phyloP scores from a whole-genome alignment of 2,113 vertebrate genomes.

The Festucalex cinctus region DNA sequence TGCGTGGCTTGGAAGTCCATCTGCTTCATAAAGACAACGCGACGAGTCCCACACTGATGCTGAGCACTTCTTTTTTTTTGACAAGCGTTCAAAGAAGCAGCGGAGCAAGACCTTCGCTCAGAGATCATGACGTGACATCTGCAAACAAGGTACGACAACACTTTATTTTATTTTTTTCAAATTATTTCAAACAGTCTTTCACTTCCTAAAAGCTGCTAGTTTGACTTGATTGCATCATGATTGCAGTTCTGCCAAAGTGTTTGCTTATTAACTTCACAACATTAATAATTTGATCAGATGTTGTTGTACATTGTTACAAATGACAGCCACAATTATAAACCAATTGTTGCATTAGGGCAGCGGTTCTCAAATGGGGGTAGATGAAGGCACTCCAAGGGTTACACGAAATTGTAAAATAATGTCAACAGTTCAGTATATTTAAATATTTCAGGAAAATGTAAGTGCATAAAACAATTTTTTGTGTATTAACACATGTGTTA shows the following conservation, averaged over 20 bases:
- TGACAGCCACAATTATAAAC: neutral
- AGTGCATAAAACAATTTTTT: too few relatives aligned
- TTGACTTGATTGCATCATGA: neutral
- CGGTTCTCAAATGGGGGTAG: too few relatives aligned
- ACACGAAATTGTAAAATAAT: too few relatives aligned
- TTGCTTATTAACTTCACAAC: neutral
- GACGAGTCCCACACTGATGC: slow-evolving; percentile 22
- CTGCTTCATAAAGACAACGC: slow-evolving; percentile 69
- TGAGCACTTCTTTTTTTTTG: neutral
- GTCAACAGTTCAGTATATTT: too few relatives aligned
- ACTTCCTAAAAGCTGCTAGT: neutral
- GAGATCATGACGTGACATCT: neutral
- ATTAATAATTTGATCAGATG: neutral
- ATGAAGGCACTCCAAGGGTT: too few relatives aligned
- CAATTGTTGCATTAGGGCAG: neutral
- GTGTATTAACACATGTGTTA: too few relatives aligned
- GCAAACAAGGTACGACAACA: neutral
- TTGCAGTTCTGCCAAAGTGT: neutral
- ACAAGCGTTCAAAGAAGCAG: neutral
- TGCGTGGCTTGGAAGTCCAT: slow-evolving; percentile 42
- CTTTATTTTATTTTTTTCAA: neutral
- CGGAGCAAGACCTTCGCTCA: neutral
- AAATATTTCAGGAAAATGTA: too few relatives aligned
- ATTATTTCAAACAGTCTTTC: neutral
- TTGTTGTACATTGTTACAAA: neutral